Evolutionary conservation across 2,113 vertebrate genomes (phyloP).

Genomic region (Cyanoramphus novaezelandiae): DNA sequence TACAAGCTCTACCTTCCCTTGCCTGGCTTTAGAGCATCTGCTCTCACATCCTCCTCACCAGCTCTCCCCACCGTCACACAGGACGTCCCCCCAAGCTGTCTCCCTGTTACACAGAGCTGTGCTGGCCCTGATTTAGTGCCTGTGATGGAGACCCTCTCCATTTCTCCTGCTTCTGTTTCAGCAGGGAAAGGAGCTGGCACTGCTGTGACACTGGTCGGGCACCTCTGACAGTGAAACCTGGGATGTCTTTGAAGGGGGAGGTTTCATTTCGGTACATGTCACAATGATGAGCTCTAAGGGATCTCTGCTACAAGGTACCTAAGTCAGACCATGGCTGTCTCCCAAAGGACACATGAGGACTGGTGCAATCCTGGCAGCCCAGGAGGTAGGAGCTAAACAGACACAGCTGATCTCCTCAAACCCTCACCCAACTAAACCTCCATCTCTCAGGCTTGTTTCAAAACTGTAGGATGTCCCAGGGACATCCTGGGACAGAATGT

Average conservation of each 20-base stretch:
- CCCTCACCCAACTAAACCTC: rapidly evolving
- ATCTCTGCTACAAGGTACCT: neutral
- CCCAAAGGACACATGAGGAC: neutral
- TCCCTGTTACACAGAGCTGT: neutral
- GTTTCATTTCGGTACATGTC: neutral
- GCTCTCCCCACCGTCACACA: rapidly evolving
- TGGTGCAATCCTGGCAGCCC: neutral
- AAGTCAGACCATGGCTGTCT: neutral
- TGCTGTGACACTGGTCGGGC: neutral
- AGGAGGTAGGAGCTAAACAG: neutral
- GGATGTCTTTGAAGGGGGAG: no score
- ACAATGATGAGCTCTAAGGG: neutral
- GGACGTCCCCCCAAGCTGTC: rapidly evolving
- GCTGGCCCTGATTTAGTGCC: no score
- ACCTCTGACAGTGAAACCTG: neutral
- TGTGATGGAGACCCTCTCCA: rapidly evolving
- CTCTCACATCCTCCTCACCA: rapidly evolving
- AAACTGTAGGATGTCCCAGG: neutral
- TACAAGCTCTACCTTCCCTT: neutral
- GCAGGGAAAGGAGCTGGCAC: neutral
- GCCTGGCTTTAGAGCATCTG: neutral
- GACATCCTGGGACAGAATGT: no score
- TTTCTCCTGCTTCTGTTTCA: neutral
- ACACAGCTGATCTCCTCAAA: neutral
- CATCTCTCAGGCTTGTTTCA: neutral